Base-by-base conservation (phyloP, 2,797 vertebrate species). In the Caiman crocodilus region DNA sequence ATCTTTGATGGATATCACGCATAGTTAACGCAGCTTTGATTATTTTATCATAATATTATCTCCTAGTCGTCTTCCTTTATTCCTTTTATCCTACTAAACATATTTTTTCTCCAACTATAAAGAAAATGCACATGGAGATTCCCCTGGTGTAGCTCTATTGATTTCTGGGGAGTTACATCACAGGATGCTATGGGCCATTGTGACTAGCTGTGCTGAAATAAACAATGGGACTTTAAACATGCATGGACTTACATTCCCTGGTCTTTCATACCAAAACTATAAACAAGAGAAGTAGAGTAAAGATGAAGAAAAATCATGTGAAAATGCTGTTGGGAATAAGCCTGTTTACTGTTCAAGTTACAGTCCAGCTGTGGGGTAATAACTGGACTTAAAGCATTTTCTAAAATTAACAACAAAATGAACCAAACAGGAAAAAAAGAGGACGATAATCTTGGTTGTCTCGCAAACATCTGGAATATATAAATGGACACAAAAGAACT, bases 401-500 rank as follows among this genome's bases (percentile, higher is more conserved):
- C 85, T 93, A 58, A 84, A 94, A 30, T 94, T 88, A 87, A 75
- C 79, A 87, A 79, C 26, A 79, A 82, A 92, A 56, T 50, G 65
- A 74, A 87, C 78, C 28, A 63, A 74, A 50, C 14, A 60, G 18
- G 83, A 85, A 87, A 83, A 92, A 94, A 94, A 71, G 30, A 87
- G 60, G 64, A 71, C 75, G 81, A 32, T 26, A 42, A 73, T 85
- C 71, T 88, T 86, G 60, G 50, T 79, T 88, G 64, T 92, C 93
- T 80, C 71, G 42, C 80, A 55, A 87, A 88, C 92, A 94, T 91
- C 93, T 96, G 93, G 86, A 96, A 88, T 92, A 89, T 74, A 28
- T 82, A 90, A 96, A 50, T 2, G 3, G 55, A 71, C 60, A 76
- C 88, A 50, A 65, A 87, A 95, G 88, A 90, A 61, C 76, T 77